Percentiles rank a stretch among this genome's conserved stretches.
phyloP scores from a whole-genome alignment of 2,797 vertebrate species.

The Cossypha caffra region DNA sequence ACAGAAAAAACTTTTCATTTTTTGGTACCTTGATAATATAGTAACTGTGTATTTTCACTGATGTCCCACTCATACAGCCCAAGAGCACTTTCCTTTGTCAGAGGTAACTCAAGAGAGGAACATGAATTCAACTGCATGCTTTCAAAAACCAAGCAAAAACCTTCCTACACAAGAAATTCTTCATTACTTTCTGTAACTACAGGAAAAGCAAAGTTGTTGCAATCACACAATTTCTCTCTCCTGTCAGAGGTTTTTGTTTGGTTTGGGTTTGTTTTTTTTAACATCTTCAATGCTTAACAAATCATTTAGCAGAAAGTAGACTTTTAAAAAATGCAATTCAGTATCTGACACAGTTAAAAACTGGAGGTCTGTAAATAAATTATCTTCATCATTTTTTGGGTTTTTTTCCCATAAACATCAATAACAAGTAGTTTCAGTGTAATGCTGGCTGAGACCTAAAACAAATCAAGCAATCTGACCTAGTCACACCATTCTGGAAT shows the following conservation, averaged over 20 bases:
- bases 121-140: background rate
- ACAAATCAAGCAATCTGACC: background rate
- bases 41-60: background rate
- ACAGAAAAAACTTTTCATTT: background rate
- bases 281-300: background rate
- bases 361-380: background rate
- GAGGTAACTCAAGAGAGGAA: background rate
- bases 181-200: background rate
- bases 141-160: background rate
- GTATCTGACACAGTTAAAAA: background rate
- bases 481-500: background rate
- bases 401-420: background rate
- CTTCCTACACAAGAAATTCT: background rate
- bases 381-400: background rate
- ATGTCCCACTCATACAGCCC: background rate
- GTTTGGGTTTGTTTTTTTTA: background rate
- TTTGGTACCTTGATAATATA: background rate
- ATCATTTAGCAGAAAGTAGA: background rate
- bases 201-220: background rate
- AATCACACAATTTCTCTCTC: background rate
- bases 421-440: background rate
- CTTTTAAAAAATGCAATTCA: background rate
- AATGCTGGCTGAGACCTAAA: background rate
- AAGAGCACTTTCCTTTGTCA: background rate
- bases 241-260: background rate